These are phyloP conservation scores for Pseudomugil tenellus DNA, from an alignment of 2,797 vertebrate genomes.

Conservation along the genomic window DNA sequence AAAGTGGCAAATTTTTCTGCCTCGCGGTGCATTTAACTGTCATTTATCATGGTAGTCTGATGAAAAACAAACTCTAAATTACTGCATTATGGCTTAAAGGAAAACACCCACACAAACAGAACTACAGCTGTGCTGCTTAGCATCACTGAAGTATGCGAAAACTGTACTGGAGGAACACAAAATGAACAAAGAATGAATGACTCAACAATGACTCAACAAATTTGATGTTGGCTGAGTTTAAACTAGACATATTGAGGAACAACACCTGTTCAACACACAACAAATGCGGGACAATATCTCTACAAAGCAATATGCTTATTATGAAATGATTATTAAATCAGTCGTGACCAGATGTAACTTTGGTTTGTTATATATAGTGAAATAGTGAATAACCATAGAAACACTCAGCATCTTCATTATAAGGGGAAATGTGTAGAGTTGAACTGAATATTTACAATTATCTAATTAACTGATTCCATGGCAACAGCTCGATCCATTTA, in stretches of 20 bases:
- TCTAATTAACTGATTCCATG: no score
- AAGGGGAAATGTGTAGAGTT: no score
- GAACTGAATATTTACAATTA: no score
- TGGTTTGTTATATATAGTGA: not conserved
- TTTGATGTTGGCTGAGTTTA: no score
- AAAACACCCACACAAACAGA: constrained; percentile 5
- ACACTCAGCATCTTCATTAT: no score
- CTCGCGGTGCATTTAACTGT: constrained; percentile 49
- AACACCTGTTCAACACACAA: no score
- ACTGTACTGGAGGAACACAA: not conserved
- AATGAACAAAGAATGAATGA: no score
- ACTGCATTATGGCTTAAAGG: constrained; percentile 38
- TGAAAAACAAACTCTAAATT: constrained; percentile 55
- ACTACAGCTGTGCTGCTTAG: constrained; percentile 1
- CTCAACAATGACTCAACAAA: no score
- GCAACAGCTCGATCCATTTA: no score
- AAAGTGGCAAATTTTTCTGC: constrained; percentile 48
- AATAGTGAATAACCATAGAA: not conserved
- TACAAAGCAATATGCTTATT: not conserved
- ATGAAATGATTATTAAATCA: not conserved
- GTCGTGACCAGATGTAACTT: not conserved
- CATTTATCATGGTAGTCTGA: constrained; percentile 49
- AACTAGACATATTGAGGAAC: not conserved
- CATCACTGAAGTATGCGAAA: not conserved
- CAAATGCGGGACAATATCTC: not conserved